Evolutionary conservation across 1,140 invertebrate species (phyloP).

Genomic region (Mamestra configurata): DNA sequence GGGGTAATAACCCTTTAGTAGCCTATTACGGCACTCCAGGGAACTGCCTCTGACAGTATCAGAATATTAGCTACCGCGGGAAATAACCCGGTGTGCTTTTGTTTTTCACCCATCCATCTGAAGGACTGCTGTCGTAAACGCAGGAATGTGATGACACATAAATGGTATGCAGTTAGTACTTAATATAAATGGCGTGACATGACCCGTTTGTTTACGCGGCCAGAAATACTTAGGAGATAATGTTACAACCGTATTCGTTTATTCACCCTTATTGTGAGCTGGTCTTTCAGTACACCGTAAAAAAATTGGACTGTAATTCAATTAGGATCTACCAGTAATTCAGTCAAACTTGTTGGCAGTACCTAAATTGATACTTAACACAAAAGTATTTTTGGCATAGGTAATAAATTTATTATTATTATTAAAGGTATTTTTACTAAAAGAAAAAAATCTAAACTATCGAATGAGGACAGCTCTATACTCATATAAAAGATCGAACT

Average conservation of each 20-base stretch:
- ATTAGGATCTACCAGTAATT: too few species aligned
- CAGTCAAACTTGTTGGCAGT: too few species aligned
- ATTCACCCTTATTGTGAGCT: not conserved
- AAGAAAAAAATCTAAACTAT: too few species aligned
- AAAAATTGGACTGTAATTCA: not conserved
- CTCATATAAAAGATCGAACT: not conserved
- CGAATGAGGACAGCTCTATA: not conserved
- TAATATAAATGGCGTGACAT: constrained; percentile 37
- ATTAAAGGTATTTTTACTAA: too few species aligned
- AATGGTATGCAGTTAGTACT: constrained; percentile 23
- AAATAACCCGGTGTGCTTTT: constrained; percentile 17
- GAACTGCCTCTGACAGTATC: not conserved
- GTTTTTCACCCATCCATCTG: constrained; percentile 12
- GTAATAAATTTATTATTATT: too few species aligned
- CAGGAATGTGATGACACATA: constrained; percentile 34
- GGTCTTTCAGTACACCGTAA: too few species aligned
- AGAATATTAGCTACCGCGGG: not conserved
- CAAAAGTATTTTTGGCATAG: too few species aligned
- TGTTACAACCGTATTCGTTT: not conserved
- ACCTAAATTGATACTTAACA: too few species aligned
- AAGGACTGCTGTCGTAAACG: not conserved
- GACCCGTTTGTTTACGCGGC: constrained; percentile 22
- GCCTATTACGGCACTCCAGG: constrained; percentile 14
- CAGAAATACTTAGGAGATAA: constrained; percentile 11
- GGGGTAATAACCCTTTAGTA: constrained; percentile 29